These are phyloP conservation scores for Clanis bilineata DNA, from an alignment of 2,888 invertebrate species.

Conservation along the genomic window DNA sequence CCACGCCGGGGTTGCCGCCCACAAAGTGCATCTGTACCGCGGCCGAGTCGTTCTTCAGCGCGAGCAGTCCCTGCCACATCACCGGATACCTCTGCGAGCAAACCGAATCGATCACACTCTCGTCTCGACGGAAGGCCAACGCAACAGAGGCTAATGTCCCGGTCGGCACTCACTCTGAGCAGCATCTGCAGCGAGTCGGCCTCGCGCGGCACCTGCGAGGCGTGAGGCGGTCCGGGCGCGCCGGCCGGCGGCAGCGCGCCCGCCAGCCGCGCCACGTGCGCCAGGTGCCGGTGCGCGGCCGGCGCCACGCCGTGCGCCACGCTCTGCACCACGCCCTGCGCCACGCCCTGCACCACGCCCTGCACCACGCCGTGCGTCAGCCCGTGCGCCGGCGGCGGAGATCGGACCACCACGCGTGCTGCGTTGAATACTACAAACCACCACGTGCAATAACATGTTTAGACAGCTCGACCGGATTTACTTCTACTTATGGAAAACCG, in stretches of 20 bases:
- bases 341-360: conserved; percentile 72
- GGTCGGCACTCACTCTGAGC: conserved; percentile 84
- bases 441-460: too few species aligned
- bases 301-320: conserved; percentile 87
- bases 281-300: conserved; percentile 82
- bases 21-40: conserved; percentile 99
- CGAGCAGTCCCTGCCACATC: conserved; percentile 98
- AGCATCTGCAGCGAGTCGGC: conserved; percentile 91
- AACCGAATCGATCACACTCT: neutral
- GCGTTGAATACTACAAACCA: neutral
- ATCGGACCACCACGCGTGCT: conserved; percentile 28
- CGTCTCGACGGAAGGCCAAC: neutral
- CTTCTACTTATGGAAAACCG: too few species aligned
- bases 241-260: conserved; percentile 62
- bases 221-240: conserved; percentile 85
- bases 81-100: conserved; percentile 92
- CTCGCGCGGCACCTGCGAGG: conserved; percentile 90
- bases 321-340: conserved; percentile 62
- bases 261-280: conserved; percentile 47
- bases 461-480: too few species aligned
- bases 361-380: conserved; percentile 61
- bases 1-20: conserved; percentile 95
- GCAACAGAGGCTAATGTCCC: neutral
- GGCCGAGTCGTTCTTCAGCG: conserved; percentile 97
- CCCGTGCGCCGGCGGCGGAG: conserved; percentile 42